A percentile compares a stretch with the other conserved stretches of the same genome.
Evolutionary conservation across 2,113 vertebrate genomes (phyloP).

Genomic region (human): GRCh38 chr4:19385001-19385500

Average conservation of each 20-base stretch:
- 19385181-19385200: background rate
- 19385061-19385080: background rate
- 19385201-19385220: background rate
- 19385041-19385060: background rate
- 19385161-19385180: background rate
- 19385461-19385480: background rate
- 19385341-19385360: background rate
- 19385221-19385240: background rate
- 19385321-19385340: background rate
- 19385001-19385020: background rate
- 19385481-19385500: background rate
- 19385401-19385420: background rate
- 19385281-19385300: background rate
- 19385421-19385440: background rate
- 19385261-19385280: background rate
- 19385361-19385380: background rate
- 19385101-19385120: slow-evolving; percentile 13
- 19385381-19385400: background rate
- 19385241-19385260: background rate
- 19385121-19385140: background rate
- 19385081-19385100: background rate
- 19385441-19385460: background rate
- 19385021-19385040: background rate
- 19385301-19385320: background rate
- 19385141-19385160: slow-evolving; percentile 11